Evolutionary conservation across 2,888 invertebrate species (phyloP).

Genomic region (Noctuana brunneofusca): DNA sequence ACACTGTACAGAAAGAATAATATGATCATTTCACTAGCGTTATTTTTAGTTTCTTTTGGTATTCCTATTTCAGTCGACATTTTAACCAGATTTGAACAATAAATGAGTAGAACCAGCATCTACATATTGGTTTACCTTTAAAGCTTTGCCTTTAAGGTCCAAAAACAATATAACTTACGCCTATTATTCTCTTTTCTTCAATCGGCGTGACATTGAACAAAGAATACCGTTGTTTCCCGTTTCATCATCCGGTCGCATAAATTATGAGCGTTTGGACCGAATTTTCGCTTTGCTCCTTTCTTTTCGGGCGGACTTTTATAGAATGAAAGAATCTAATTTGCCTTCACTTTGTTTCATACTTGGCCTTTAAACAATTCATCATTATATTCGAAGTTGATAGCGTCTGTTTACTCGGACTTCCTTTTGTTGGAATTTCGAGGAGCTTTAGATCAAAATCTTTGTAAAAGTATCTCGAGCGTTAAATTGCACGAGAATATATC

Average conservation of each 20-base stretch:
- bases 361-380: conserved; percentile 30
- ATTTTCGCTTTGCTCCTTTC: conserved; percentile 9
- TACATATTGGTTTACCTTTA: no score
- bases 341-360: conserved; percentile 24
- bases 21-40: no score
- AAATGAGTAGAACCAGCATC: no score
- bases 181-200: background rate
- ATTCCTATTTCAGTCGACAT: no score
- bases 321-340: conserved; percentile 30
- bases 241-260: conserved; percentile 13
- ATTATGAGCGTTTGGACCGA: conserved; percentile 19
- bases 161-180: background rate
- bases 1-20: no score
- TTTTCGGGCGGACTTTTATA: conserved; percentile 12
- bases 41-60: no score
- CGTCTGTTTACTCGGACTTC: conserved; percentile 28
- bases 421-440: conserved; percentile 22
- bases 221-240: conserved; percentile 4
- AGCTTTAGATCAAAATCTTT: conserved; percentile 28
- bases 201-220: conserved; percentile 4
- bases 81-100: no score
- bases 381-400: conserved; percentile 28
- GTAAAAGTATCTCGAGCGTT: conserved; percentile 11
- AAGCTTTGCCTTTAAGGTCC: no score
- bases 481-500: background rate